Base-by-base conservation (phyloP, 2,113 vertebrate genomes). In the Phylloscopus trochilus region DNA sequence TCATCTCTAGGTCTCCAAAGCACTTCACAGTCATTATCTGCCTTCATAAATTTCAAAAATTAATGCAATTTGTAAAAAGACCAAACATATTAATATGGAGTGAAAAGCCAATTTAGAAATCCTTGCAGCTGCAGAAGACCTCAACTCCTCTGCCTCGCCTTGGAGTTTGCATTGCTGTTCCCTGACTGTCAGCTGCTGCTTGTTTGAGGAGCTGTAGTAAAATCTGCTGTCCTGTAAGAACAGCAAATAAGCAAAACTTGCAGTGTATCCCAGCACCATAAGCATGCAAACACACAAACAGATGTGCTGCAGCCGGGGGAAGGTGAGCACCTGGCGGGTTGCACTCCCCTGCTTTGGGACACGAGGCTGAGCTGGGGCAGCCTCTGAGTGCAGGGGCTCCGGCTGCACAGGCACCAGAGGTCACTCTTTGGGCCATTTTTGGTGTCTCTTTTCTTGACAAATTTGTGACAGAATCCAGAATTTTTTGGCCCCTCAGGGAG, bases 361-460 rank as follows among this genome's bases (percentile, higher is more conserved):
- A 10, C 1, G 37, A 35, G n/a, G 35, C 37, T 69, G 75, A 3
- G 9, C 59, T 44, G 67, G n/a, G 28, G 22, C 2, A 3, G 9
- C 70, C 39, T 89, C 69, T 13, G 33, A 37, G 75, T 23, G 49
- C 0, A 0, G 43, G 30, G 43, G 59, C 55, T 83, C 2, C 0
- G 53, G 44, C 51, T 76, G 37, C 79, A n/a, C 72, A 47, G 55
- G 85, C 0, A 0, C 83, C 20, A 5, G 31, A 86, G 37, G n/a
- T 28, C 49, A 31, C 64, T 74, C 55, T 49, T 49, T 28, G 51
- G n/a, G 37, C 46, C 30, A 17, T 80, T 88, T 87, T 76, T 30
- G 26, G 4, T 73, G 76, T 82, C 80, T 86, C 22, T 77, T 28
- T 26, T 96, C 56, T 90, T 91, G 58, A 82, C 75, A 95, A 95